Evolutionary conservation across 1,140 invertebrate species (phyloP).

Genomic region (Drosophila grimshawi): DNA sequence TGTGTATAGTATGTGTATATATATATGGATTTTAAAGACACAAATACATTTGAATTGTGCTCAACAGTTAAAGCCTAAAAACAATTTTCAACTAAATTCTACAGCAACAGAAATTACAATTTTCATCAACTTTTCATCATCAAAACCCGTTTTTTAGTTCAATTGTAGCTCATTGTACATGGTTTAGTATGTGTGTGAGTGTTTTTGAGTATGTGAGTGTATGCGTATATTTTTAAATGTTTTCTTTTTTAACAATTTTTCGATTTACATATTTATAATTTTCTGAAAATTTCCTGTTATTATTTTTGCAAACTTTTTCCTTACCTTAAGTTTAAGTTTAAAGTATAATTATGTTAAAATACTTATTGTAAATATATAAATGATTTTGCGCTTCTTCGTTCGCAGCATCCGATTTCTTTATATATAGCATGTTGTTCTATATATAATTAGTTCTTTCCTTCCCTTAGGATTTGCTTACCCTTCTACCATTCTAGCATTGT

Average conservation of each 20-base stretch:
- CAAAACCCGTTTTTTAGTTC: slow-evolving; percentile 42
- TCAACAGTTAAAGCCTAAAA: slow-evolving; percentile 65
- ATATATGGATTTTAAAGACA: slow-evolving; percentile 14
- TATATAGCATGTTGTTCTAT: slow-evolving; percentile 10
- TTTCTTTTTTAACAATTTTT: slow-evolving; percentile 45
- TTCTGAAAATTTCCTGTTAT: slow-evolving; percentile 39
- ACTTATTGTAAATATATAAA: slow-evolving; percentile 76
- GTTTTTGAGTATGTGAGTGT: slow-evolving; percentile 32
- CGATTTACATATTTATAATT: slow-evolving; percentile 42
- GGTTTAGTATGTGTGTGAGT: slow-evolving; percentile 35
- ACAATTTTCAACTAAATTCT: slow-evolving; percentile 72
- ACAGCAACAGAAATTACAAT: slow-evolving; percentile 51
- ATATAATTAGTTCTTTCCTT: not conserved
- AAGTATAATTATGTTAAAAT: slow-evolving; percentile 77
- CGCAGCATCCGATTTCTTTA: slow-evolving; percentile 28
- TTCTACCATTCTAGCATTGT: slow-evolving; percentile 12
- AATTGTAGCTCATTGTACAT: slow-evolving; percentile 69
- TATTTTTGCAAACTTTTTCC: slow-evolving; percentile 36
- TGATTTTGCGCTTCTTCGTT: slow-evolving; percentile 51
- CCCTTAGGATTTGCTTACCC: not conserved
- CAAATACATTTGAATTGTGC: slow-evolving; percentile 28
- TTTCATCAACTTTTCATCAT: slow-evolving; percentile 52
- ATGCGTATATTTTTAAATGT: slow-evolving; percentile 39
- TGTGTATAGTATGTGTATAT: slow-evolving; percentile 39
- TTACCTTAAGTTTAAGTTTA: slow-evolving; percentile 51